Percentiles rank a stretch among this genome's conserved stretches.
These are phyloP conservation scores for Poecile atricapillus DNA, from an alignment of 2,113 vertebrate genomes.

Conservation along the genomic window DNA sequence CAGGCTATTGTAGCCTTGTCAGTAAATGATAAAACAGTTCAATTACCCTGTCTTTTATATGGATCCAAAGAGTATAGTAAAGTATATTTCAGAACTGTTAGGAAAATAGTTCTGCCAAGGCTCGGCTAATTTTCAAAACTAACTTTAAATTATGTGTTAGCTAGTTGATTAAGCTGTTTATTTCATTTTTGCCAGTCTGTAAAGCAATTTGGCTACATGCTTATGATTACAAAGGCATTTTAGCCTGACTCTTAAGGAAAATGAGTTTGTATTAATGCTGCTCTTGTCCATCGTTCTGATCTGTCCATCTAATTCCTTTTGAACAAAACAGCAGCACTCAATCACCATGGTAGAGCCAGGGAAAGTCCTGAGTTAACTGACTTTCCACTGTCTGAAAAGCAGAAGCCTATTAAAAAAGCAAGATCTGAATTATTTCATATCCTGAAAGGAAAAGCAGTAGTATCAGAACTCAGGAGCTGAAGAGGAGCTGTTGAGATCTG, in stretches of 20 bases:
- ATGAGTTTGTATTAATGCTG: background rate
- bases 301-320: background rate
- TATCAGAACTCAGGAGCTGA: background rate
- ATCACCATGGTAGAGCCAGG: background rate
- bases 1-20: constrained; percentile 34
- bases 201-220: background rate
- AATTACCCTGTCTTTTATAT: constrained; percentile 49
- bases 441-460: background rate
- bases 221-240: background rate
- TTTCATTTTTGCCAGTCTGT: background rate
- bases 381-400: background rate
- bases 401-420: background rate
- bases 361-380: background rate
- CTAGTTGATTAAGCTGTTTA: background rate
- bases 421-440: background rate
- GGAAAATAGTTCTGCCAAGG: background rate
- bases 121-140: constrained; percentile 15
- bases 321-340: background rate
- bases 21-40: constrained; percentile 59
- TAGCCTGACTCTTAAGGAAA: background rate
- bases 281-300: background rate
- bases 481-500: background rate
- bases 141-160: background rate
- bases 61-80: background rate
- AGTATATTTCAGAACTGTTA: background rate